Conservation (phyloP, 2,797 vertebrate species). For the Tenualosa ilisha region DNA sequence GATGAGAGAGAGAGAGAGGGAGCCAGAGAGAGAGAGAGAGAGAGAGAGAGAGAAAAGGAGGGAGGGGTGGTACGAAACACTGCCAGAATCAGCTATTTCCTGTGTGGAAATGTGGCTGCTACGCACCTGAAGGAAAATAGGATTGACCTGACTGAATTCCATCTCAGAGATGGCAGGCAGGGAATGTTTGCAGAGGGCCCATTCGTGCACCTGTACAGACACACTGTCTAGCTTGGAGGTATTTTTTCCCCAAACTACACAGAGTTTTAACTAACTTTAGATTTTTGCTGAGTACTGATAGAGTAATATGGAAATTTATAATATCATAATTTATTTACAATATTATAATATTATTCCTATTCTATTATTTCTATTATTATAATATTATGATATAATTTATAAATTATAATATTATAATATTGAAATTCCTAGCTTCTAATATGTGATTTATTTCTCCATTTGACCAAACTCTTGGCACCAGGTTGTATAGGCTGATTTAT, state of each 20-base stretch:
- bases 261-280: background rate
- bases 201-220: background rate
- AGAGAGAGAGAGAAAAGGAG: conserved; percentile 15
- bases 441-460: background rate
- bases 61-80: conserved; percentile 9
- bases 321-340: background rate
- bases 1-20: conserved; percentile 12
- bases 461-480: background rate
- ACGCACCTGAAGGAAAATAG: background rate
- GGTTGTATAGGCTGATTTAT: background rate
- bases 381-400: too few species aligned
- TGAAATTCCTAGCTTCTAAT: background rate
- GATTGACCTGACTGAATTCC: conserved; percentile 16
- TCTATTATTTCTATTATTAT: too few species aligned
- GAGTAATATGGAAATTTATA: background rate
- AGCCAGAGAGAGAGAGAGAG: background rate
- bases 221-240: background rate
- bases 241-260: background rate
- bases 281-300: background rate
- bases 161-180: background rate
- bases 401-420: too few species aligned
- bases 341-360: too few species aligned
- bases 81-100: conserved; percentile 14
- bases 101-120: conserved; percentile 8
- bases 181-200: background rate